Percentiles rank a stretch among this genome's conserved stretches.
Evolutionary conservation across 2,888 invertebrate genomes (phyloP).

Genomic region (Leptodirus hochenwartii): DNA sequence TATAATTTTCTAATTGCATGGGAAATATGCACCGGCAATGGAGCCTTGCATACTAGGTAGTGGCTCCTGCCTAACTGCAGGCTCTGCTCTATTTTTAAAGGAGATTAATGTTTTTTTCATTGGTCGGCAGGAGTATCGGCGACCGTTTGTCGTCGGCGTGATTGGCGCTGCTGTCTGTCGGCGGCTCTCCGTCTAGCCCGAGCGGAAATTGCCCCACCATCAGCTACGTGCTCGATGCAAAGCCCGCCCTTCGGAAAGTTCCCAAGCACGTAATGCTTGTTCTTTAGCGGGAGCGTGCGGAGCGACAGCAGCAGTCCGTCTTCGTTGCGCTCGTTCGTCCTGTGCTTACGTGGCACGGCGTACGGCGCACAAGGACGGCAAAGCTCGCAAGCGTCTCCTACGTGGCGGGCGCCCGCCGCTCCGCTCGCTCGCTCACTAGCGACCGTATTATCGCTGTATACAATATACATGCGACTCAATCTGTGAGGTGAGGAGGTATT

Average conservation of each 20-base stretch:
- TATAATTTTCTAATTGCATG: conserved; percentile 17
- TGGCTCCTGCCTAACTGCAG: not conserved
- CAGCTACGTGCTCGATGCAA: no score
- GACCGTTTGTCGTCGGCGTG: conserved; percentile 17
- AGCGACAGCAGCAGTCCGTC: conserved; percentile 9
- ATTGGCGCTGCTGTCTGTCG: conserved; percentile 19
- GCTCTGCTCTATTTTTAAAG: conserved; percentile 29
- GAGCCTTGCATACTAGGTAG: conserved; percentile 1
- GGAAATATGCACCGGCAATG: conserved; percentile 18
- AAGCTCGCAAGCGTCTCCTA: conserved; percentile 3
- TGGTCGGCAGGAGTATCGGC: conserved; percentile 28
- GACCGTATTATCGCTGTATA: conserved; percentile 25
- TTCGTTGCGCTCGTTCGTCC: conserved; percentile 3
- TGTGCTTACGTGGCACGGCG: conserved; percentile 4
- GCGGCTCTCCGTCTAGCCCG: conserved; percentile 7
- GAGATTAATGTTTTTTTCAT: conserved; percentile 34
- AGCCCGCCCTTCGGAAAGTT: no score
- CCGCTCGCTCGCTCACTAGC: conserved; percentile 23
- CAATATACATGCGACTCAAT: conserved; percentile 29
- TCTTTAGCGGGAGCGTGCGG: no score
- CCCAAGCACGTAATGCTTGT: not conserved
- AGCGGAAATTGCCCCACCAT: conserved; percentile 7
- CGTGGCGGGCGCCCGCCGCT: conserved; percentile 13
- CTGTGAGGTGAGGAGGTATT: conserved; percentile 28
- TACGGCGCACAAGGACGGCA: conserved; percentile 1